Evolutionary conservation across 2,113 vertebrate genomes (phyloP).

Genomic region (Sakesphorus luctuosus): DNA sequence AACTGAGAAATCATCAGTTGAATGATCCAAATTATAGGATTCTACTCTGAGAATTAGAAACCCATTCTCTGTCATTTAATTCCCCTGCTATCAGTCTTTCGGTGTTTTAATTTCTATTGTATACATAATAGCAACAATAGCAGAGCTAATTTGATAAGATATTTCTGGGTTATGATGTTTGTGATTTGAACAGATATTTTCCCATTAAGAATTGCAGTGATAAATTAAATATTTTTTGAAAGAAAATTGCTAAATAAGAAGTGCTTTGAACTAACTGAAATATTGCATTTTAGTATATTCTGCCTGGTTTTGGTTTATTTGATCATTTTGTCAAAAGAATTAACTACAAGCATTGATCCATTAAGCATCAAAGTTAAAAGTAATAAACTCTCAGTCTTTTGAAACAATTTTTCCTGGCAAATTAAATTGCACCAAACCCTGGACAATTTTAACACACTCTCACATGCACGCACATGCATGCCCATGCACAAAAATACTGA

Average conservation of each 20-base stretch:
- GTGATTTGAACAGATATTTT: not conserved
- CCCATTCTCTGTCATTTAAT: not conserved
- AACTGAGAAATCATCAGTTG: not conserved
- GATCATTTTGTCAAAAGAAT: not conserved
- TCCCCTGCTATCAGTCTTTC: not conserved
- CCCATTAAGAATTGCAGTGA: not conserved
- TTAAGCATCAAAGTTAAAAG: not conserved
- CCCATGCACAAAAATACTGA: not conserved
- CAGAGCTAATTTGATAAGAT: not conserved
- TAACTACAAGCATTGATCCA: not conserved
- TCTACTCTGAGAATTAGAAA: not conserved
- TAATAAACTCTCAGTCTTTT: not conserved
- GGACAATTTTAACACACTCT: not conserved
- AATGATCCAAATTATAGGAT: not conserved
- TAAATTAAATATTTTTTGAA: not conserved
- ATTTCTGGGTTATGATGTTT: not conserved
- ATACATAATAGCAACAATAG: not conserved
- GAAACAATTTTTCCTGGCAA: not conserved
- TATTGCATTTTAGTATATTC: not conserved
- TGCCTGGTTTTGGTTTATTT: not conserved
- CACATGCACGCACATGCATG: too few relatives aligned
- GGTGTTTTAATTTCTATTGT: not conserved
- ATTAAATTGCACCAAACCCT: not conserved
- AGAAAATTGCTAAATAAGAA: not conserved
- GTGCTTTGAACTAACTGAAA: not conserved